Evolutionary conservation across 1,140 invertebrate genomes (phyloP), one percentile per base, ranked within the genome.

Genomic region (Drosophila rhopaloa): DNA sequence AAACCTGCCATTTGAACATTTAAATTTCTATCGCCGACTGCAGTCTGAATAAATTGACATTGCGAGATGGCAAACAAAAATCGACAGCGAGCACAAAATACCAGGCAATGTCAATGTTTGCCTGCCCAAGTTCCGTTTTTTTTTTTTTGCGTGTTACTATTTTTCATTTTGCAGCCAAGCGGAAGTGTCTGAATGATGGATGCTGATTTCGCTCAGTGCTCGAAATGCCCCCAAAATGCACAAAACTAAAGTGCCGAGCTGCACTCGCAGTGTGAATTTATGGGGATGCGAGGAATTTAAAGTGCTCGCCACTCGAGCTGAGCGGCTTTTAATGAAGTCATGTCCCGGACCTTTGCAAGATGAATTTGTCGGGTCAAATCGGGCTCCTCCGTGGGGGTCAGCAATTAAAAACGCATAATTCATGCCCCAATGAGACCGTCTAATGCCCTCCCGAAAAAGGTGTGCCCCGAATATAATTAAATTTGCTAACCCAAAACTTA

Each of bases 361-460:
- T 86, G 75, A 82, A 86, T 86, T 61, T 61, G 71, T 57, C 58
- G 63, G 79, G 75, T 79, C 71, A 73, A 63, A 48, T 56, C 56
- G 71, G 19, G 48, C 44, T 61, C 53, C 51, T 57, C 59, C 57
- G 35, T 60, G 47, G 51, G 62, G 70, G 68, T 86, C 75, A 79
- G 84, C 85, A 89, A 89, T 89, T 89, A 89, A 89, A 89, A 89
- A 19, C 84, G 61, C 81, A 88, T 89, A 89, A 79, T 88, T 88
- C 80, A 88, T 82, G 76, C 43, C 55, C 71, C 68, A 83, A 71
- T 73, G 61, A 58, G 50, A 43, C 57, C 40, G 51, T 29, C 27
- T 56, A 56, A 55, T 59, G 60, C 27, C 27, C 54, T n/a, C 19
- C 44, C 13, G 27, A 46, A 35, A 74, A 58, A 61, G 63, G 54